phyloP scores from a whole-genome alignment of 2,113 vertebrate genomes.

The Rhinoderma darwinii region DNA sequence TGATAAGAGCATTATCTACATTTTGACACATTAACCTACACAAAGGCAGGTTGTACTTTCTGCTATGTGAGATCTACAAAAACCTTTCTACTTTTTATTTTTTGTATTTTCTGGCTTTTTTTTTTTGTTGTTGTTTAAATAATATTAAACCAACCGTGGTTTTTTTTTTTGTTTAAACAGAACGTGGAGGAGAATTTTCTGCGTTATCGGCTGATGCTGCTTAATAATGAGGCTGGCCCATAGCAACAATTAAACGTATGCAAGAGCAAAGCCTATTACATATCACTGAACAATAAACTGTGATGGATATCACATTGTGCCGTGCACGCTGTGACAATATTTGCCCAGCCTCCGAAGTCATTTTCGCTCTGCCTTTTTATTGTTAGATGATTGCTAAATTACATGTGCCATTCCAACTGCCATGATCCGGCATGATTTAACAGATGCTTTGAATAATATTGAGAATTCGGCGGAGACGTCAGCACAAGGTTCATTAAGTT shows the following conservation, averaged over 20 bases:
- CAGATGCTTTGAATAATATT: conserved; percentile 34
- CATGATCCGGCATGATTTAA: conserved; percentile 33
- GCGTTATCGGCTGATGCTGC: conserved; percentile 23
- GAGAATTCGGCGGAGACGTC: not conserved
- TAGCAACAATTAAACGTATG: conserved; percentile 54
- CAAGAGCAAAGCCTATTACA: conserved; percentile 38
- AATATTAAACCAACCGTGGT: not conserved
- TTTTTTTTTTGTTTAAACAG: conserved; percentile 1
- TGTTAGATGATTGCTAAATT: conserved; percentile 53
- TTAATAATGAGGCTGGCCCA: conserved; percentile 41
- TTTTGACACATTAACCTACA: conserved; percentile 59
- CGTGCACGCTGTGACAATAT: conserved; percentile 43
- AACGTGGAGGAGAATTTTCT: not conserved
- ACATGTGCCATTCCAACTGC: conserved; percentile 51
- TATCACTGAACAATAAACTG: conserved; percentile 40
- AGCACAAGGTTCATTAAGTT: conserved; percentile 35
- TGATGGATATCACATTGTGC: conserved; percentile 44
- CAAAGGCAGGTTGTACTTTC: conserved; percentile 52
- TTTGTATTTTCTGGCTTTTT: not conserved
- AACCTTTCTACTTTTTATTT: not conserved
- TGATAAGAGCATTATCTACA: conserved; percentile 60
- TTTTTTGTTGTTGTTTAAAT: not conserved
- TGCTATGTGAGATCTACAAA: conserved; percentile 16
- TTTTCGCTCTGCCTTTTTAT: conserved; percentile 46
- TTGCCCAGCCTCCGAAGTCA: conserved; percentile 47